A percentile compares a stretch with the other conserved stretches of the same genome.
phyloP scores from a whole-genome alignment of 2,797 vertebrate genomes.

The Thunnus albacares region DNA sequence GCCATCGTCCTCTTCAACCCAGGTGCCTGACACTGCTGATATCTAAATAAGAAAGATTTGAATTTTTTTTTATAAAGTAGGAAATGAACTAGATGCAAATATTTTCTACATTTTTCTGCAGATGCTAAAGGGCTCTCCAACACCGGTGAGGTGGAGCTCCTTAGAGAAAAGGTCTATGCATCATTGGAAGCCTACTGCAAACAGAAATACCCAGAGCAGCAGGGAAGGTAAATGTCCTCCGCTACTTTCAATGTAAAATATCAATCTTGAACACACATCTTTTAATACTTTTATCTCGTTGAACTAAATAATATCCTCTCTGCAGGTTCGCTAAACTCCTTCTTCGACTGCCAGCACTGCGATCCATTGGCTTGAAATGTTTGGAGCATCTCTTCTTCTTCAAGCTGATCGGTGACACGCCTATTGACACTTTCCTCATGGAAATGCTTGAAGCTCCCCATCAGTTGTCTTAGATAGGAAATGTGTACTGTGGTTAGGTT shows the following conservation, averaged over 20 bases:
- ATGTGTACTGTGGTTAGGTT: conserved; percentile 79
- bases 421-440: conserved; percentile 99
- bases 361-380: conserved; percentile 97
- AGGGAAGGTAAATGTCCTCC: conserved; percentile 89
- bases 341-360: conserved; percentile 93
- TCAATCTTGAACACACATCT: background rate
- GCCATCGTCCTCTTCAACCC: conserved; percentile 99
- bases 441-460: conserved; percentile 99
- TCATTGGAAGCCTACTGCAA: conserved; percentile 97
- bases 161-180: conserved; percentile 97
- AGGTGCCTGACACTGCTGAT: conserved; percentile 78
- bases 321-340: conserved; percentile 96
- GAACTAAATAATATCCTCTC: background rate
- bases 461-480: conserved; percentile 85
- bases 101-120: conserved; percentile 61
- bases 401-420: conserved; percentile 97
- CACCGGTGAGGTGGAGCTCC: conserved; percentile 93
- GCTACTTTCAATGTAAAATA: background rate
- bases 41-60: background rate
- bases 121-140: conserved; percentile 98
- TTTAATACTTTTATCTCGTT: background rate
- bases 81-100: background rate
- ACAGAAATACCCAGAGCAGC: conserved; percentile 97
- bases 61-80: background rate
- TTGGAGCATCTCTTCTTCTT: conserved; percentile 99